Conservation (phyloP, 1,140 invertebrate species). For the Drepana arcuata region DNA sequence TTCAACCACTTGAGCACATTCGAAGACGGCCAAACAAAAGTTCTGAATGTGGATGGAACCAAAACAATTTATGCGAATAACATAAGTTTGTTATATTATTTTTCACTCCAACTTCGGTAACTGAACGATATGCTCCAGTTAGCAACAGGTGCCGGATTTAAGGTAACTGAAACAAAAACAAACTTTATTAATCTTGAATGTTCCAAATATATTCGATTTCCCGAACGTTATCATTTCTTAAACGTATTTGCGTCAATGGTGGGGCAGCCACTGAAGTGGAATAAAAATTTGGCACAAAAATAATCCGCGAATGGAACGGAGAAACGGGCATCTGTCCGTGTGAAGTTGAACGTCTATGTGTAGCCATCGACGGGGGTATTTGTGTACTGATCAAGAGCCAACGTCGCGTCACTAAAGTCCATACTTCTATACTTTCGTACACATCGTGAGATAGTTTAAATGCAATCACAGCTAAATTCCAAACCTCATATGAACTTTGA, state of each 20-base stretch:
- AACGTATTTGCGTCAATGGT: constrained; percentile 36
- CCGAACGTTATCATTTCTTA: too few species aligned
- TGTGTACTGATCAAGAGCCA: constrained; percentile 41
- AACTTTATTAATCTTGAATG: too few species aligned
- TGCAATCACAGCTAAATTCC: constrained; percentile 26
- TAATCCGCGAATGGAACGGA: constrained; percentile 33
- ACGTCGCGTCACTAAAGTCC: constrained; percentile 46
- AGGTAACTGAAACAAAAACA: constrained; percentile 63
- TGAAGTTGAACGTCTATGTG: constrained; percentile 14
- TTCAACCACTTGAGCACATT: constrained; percentile 64
- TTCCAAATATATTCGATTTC: too few species aligned
- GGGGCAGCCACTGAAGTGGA: constrained; percentile 38
- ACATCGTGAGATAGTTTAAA: constrained; percentile 44
- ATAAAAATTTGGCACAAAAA: constrained; percentile 52
- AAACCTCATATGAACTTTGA: constrained; percentile 32
- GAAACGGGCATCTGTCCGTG: constrained; percentile 46
- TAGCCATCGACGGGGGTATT: constrained; percentile 23
- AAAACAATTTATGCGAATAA: constrained; percentile 47
- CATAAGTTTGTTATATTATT: constrained; percentile 44
- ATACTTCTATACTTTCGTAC: constrained; percentile 23
- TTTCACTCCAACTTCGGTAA: constrained; percentile 32
- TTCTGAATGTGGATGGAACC: constrained; percentile 57
- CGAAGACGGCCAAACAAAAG: constrained; percentile 47
- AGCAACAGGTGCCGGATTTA: constrained; percentile 40
- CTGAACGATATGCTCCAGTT: constrained; percentile 51